Conservation (phyloP, 2,113 vertebrate genomes). For the Cinclus mexicanus region DNA sequence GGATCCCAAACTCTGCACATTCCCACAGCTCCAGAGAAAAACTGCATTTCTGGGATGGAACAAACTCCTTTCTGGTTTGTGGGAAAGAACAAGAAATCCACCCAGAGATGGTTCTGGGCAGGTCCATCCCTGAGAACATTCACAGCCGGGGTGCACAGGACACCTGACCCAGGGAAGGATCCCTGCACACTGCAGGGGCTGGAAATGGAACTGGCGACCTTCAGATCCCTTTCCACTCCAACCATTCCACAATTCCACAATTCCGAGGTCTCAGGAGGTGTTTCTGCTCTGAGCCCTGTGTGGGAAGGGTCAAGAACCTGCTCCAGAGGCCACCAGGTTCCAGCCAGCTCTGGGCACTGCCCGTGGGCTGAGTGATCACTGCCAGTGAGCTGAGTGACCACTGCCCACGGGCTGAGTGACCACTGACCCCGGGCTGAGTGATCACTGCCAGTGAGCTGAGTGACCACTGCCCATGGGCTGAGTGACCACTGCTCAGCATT, state of each 20-base stretch:
- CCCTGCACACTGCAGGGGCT: neutral
- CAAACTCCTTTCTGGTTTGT: neutral
- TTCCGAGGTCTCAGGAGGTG: rapidly evolving
- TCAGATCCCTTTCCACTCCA: no score
- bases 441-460: no score
- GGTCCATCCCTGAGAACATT: no score
- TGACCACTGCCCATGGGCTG: no score
- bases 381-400: no score
- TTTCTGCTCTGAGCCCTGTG: rapidly evolving
- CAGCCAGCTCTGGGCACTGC: neutral
- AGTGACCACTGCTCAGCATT: no score
- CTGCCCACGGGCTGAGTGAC: no score
- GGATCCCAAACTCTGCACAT: rapidly evolving
- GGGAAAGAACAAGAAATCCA: neutral
- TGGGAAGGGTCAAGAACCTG: neutral
- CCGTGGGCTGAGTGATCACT: no score
- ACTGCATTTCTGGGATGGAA: neutral
- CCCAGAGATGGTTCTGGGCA: rapidly evolving
- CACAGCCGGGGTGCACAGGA: neutral
- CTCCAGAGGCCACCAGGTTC: rapidly evolving
- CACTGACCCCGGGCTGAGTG: no score
- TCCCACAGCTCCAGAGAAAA: neutral
- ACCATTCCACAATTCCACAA: neutral
- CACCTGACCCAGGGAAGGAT: neutral
- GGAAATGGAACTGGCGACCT: neutral